Evolutionary conservation across 2,113 vertebrate species (phyloP).

Genomic region (Salminus brasiliensis): DNA sequence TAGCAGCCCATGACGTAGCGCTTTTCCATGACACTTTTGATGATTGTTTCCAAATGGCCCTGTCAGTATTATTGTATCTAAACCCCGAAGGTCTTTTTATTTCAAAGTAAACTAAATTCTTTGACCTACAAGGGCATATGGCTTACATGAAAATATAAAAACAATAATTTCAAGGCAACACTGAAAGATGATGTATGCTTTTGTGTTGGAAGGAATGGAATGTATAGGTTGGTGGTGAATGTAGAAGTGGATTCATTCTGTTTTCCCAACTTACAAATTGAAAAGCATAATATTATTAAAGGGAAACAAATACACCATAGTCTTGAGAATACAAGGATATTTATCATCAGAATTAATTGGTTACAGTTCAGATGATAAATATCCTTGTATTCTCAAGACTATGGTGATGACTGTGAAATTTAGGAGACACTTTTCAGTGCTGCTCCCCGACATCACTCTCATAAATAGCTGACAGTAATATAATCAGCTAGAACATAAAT

Average conservation of each 20-base stretch:
- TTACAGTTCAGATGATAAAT: too few species aligned
- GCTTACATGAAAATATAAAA: constrained; percentile 44
- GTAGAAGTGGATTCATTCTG: constrained; percentile 57
- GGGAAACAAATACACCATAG: constrained; percentile 58
- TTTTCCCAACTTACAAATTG: constrained; percentile 65
- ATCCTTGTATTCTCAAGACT: too few species aligned
- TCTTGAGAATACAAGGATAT: constrained; percentile 51
- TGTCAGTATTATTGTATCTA: constrained; percentile 75
- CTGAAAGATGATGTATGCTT: constrained; percentile 68
- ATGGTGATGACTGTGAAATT: too few species aligned
- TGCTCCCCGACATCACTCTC: too few species aligned
- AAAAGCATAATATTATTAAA: constrained; percentile 65
- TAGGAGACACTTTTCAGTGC: too few species aligned
- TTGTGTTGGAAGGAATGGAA: constrained; percentile 60
- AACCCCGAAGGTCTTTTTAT: constrained; percentile 69
- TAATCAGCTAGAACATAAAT: too few species aligned
- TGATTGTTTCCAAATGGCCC: constrained; percentile 81
- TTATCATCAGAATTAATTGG: too few species aligned
- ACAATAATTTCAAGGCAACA: constrained; percentile 63
- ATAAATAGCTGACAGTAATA: too few species aligned
- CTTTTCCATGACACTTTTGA: constrained; percentile 79
- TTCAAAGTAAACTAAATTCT: constrained; percentile 74
- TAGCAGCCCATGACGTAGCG: constrained; percentile 69
- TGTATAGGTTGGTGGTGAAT: constrained; percentile 44
- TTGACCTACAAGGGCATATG: constrained; percentile 53